Evolutionary conservation across 2,888 invertebrate genomes (phyloP).

Genomic region (Drosophila eohydei): DNA sequence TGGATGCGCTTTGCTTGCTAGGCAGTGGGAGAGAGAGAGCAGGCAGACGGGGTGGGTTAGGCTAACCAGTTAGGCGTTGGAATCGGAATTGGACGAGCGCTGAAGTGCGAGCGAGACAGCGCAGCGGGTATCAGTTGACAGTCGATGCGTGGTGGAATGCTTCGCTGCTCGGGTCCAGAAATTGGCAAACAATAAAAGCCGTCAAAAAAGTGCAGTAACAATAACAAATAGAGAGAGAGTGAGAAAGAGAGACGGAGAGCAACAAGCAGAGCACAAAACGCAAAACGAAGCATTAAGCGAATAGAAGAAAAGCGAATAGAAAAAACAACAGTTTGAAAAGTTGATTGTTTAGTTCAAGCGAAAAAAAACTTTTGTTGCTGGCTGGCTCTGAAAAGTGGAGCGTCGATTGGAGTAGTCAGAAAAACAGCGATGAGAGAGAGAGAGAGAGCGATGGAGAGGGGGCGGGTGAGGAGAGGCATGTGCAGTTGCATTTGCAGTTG

Average conservation of each 20-base stretch:
- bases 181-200: conserved; percentile 81
- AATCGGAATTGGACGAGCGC: conserved; percentile 37
- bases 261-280: conserved; percentile 10
- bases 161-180: conserved; percentile 74
- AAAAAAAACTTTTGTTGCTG: conserved; percentile 50
- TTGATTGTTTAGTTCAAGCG: conserved; percentile 81
- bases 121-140: conserved; percentile 60
- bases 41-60: conserved; percentile 1
- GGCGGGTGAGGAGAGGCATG: not conserved
- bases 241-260: conserved; percentile 11
- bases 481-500: conserved; percentile 44
- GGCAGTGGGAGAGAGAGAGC: not conserved
- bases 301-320: conserved; percentile 39
- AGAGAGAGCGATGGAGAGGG: not conserved
- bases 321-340: conserved; percentile 75
- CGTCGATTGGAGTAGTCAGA: conserved; percentile 64
- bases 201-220: conserved; percentile 79
- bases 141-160: conserved; percentile 77
- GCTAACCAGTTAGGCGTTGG: conserved; percentile 69
- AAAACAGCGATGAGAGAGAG: conserved; percentile 23
- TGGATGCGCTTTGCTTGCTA: conserved; percentile 58
- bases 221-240: conserved; percentile 46
- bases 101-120: conserved; percentile 7
- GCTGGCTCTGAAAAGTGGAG: conserved; percentile 74
- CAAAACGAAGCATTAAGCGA: conserved; percentile 38